Base-by-base conservation (phyloP, 1,140 invertebrate species). In the Drosophila parvula region DNA sequence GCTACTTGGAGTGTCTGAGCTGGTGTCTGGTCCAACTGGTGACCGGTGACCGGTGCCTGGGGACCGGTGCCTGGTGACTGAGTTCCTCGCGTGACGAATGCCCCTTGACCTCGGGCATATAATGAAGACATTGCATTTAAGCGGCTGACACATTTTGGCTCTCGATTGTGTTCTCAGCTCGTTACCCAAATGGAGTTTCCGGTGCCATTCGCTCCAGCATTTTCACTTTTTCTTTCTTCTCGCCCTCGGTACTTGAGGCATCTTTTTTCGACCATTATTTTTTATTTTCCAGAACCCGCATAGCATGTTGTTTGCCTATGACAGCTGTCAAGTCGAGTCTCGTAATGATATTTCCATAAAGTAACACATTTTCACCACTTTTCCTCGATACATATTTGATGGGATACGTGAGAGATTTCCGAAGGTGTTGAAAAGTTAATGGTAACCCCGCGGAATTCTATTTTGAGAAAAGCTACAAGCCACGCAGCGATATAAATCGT, bases 291-390 rank as follows among this genome's bases (percentile, higher is more conserved):
- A 77, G 73, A 81, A 71, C 74, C 74, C 53, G 74, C 58, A 71
- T 61, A 28, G n/a, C 57, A 69, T 61, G 62, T 34, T 64, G 69
- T 82, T 71, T 73, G 48, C 67, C 48, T 69, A 70, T 79, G 83
- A 83, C 83, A 88, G 84, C 83, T 86, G 83, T 83, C 84, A 70
- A 63, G 64, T 50, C 41, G 53, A 57, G 64, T 56, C 73, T 86
- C 79, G 60, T 77, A 74, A 88, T 79, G 80, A 77, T 71, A 85
- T 85, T 86, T 83, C 75, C 79, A 78, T 77, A 86, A 53, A 60
- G 76, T 63, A 65, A 70, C 44, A 50, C 45, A 79, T 74, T 76
- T 76, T 51, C 57, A 60, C 36, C 28, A 30, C 44, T 65, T 61
- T 71, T 60, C 34, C 40, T n/a, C 43, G 22, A 50, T 44, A n/a